phyloP scores from a whole-genome alignment of 2,888 invertebrate species.

The Digitonthophagus gazella region DNA sequence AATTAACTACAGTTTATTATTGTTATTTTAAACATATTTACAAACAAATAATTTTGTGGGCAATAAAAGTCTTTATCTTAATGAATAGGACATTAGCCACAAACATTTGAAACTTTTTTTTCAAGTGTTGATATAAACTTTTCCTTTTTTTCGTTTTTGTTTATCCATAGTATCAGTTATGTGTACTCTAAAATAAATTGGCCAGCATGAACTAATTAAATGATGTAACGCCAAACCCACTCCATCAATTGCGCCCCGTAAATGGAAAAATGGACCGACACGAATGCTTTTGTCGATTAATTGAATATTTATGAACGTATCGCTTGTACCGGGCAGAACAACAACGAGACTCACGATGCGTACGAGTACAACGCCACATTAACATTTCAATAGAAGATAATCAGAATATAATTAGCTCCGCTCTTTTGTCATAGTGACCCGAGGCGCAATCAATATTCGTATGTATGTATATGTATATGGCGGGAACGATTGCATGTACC shows the following conservation, averaged over 20 bases:
- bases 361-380: conserved; percentile 1
- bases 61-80: too few species aligned
- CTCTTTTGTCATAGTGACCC: conserved; percentile 8
- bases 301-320: background rate
- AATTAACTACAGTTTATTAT: too few species aligned
- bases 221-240: background rate
- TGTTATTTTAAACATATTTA: too few species aligned
- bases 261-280: background rate
- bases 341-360: background rate
- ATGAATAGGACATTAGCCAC: too few species aligned
- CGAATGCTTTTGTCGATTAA: background rate
- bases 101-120: too few species aligned
- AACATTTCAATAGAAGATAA: conserved; percentile 20
- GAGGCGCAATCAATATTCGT: conserved; percentile 9
- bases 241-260: background rate
- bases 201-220: background rate
- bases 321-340: background rate
- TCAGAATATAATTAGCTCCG: conserved; percentile 19
- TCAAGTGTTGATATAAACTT: too few species aligned
- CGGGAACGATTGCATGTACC: background rate
- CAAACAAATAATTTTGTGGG: too few species aligned
- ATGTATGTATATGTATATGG: background rate
- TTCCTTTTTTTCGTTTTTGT: too few species aligned
- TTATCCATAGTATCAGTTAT: too few species aligned
- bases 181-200: background rate